Evolutionary conservation across 37 sponge, comb jelly and placozoan species (phyloP).

Genomic region (Chondrosia reniformis): DNA sequence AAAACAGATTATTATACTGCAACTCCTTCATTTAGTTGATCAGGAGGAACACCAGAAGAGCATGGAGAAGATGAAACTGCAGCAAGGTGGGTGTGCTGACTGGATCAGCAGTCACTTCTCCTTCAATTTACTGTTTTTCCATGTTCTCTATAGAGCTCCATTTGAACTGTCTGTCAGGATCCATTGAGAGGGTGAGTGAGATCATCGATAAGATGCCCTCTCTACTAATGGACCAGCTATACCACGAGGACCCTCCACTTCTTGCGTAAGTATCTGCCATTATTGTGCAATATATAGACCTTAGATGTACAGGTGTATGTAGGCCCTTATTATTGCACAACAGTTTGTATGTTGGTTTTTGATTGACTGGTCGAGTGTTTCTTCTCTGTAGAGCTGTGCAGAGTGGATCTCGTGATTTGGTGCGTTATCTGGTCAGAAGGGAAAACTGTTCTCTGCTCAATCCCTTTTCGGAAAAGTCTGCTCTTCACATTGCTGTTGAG

Average conservation of each 20-base stretch:
- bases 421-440: conserved; percentile 35
- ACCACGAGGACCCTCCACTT: neutral
- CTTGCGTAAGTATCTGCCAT: conserved; percentile 16
- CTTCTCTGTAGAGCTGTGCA: conserved; percentile 13
- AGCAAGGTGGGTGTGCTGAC: neutral
- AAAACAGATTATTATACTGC: neutral
- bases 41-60: neutral
- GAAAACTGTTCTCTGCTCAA: conserved; percentile 39
- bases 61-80: neutral
- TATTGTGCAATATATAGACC: no score
- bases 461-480: conserved; percentile 38
- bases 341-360: neutral
- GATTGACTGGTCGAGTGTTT: conserved; percentile 28
- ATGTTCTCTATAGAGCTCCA: neutral
- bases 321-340: neutral
- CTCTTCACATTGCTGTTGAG: conserved; percentile 54
- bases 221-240: neutral
- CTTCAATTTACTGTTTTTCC: neutral
- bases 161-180: neutral
- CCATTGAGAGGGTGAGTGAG: neutral
- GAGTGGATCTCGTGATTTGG: conserved; percentile 32
- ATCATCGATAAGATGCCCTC: neutral
- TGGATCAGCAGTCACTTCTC: no score
- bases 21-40: neutral
- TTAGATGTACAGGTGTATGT: neutral